These are phyloP conservation scores for Microcebus ravelobensis DNA, from an alignment of 2,113 vertebrate species.

Conservation along the genomic window DNA sequence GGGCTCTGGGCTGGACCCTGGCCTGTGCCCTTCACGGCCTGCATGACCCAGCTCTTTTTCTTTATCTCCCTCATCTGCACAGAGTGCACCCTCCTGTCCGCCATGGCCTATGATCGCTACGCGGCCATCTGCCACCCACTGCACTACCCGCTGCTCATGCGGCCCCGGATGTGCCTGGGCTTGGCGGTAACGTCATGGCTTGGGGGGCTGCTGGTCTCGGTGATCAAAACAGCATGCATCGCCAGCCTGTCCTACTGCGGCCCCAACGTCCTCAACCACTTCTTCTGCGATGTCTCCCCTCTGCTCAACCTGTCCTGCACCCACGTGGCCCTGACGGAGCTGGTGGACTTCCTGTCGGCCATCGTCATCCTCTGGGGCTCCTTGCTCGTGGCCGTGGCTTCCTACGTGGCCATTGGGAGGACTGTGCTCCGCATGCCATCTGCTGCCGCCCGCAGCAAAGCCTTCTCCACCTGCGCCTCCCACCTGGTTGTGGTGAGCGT, in stretches of 20 bases:
- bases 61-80: slow-evolving; percentile 71
- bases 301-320: slow-evolving; percentile 73
- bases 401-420: slow-evolving; percentile 65
- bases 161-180: slow-evolving; percentile 51
- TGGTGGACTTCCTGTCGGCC: slow-evolving; percentile 76
- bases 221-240: slow-evolving; percentile 45
- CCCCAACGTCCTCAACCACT: slow-evolving; percentile 55
- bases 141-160: slow-evolving; percentile 61
- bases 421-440: slow-evolving; percentile 48
- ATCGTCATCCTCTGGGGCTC: slow-evolving; percentile 56
- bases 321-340: slow-evolving; percentile 34
- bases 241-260: slow-evolving; percentile 72
- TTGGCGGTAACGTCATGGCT: slow-evolving; percentile 62
- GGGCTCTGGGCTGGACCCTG: neutral
- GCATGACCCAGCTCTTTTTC: slow-evolving; percentile 77
- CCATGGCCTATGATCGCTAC: slow-evolving; percentile 71
- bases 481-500: slow-evolving; percentile 76
- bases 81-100: slow-evolving; percentile 62
- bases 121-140: slow-evolving; percentile 67
- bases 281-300: slow-evolving; percentile 78
- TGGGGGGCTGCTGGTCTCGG: slow-evolving; percentile 52
- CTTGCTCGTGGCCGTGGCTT: slow-evolving; percentile 55
- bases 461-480: slow-evolving; percentile 78
- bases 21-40: slow-evolving; percentile 53
- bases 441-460: neutral